Evolutionary conservation across 2,888 invertebrate species (phyloP), one percentile per base, ranked within the genome.

Genomic region (Heteromurus nitidus): DNA sequence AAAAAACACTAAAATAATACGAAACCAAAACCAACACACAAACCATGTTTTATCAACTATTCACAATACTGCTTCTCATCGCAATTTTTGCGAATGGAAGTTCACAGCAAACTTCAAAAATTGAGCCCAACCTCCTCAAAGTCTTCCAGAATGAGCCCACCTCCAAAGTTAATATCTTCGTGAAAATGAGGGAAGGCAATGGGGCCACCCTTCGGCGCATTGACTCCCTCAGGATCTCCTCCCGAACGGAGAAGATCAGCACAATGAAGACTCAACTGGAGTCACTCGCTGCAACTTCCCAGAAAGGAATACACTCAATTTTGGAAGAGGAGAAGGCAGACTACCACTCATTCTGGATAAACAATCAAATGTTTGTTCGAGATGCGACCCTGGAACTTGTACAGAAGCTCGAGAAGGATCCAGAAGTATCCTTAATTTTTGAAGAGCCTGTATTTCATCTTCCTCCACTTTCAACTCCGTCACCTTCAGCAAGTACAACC

Each of bases 291-390:
- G 73, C 28, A 13, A 11, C 24, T 7, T 58, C 80, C 55, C 83
- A 83, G 50, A 58, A 30, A 22, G 36, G 55, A 18, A 65, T 64
- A 9, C 3, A 53, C 26, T n/a, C 13, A 20, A 9, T 80, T 30
- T 22, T 80, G 9, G 3, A 42, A 2, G 16, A 2, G n/a, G 11
- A 53, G 1, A 18, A 11, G 28, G 31, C 22, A 22, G 18, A n/a
- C 16, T 50, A 76, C 44, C 3, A 53, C 1, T 50, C 60, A 9
- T 77, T 69, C 64, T 82, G 82, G 82, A 44, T 79, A 3, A 74
- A 26, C 68, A 82, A 82, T 44, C 55, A 24, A 30, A 58, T 82
- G 30, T 44, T 62, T n/a, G 26, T 82, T 31, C 16, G 31, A 13
- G 24, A 69, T 55, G 79, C 62, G 9, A 13, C 42, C 16, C 13